Evolutionary conservation across 2,113 vertebrate genomes (phyloP).

Genomic region (Perccottus glenii): DNA sequence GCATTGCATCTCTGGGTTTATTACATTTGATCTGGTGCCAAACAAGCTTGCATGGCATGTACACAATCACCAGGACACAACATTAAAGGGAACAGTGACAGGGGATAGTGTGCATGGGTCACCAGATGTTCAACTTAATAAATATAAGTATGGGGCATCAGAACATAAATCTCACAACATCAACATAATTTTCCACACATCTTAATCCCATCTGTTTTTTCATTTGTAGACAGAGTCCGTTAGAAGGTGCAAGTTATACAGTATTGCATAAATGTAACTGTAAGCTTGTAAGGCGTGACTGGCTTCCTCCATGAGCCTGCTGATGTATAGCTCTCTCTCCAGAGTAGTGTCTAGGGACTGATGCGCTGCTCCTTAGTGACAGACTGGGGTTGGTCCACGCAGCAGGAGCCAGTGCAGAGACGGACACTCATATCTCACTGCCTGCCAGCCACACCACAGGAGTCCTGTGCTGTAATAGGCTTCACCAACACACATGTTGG

Average conservation of each 20-base stretch:
- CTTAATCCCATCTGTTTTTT: too few relatives aligned
- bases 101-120: too few relatives aligned
- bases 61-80: too few relatives aligned
- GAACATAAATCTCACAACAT: too few relatives aligned
- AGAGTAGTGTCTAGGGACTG: conserved; percentile 26
- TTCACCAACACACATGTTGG: conserved; percentile 37
- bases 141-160: too few relatives aligned
- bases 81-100: too few relatives aligned
- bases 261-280: neutral
- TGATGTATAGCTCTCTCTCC: conserved; percentile 2
- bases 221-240: neutral
- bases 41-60: too few relatives aligned
- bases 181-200: too few relatives aligned
- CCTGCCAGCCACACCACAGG: conserved; percentile 57
- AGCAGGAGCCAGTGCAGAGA: conserved; percentile 48
- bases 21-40: too few relatives aligned
- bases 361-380: conserved; percentile 50
- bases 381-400: conserved; percentile 51
- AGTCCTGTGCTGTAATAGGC: conserved; percentile 55
- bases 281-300: conserved; percentile 9
- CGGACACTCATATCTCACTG: conserved; percentile 45
- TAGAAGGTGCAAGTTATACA: neutral
- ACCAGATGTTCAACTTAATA: too few relatives aligned
- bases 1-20: too few relatives aligned
- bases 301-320: conserved; percentile 9